A percentile compares a stretch with the other conserved stretches of the same genome.
Evolutionary conservation across 1,140 invertebrate genomes (phyloP).

Genomic region (Diuraphis noxia): DNA sequence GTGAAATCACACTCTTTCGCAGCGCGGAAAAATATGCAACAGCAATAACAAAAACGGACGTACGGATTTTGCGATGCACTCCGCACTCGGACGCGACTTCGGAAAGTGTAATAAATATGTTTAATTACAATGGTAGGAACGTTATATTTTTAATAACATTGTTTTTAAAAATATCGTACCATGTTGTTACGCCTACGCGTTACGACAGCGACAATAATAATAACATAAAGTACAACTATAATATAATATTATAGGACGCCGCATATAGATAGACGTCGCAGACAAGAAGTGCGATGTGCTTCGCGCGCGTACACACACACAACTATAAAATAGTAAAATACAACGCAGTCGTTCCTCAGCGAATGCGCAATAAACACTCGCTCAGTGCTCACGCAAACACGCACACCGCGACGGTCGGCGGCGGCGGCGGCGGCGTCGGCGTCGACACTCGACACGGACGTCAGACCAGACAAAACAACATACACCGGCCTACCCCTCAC

Average conservation of each 20-base stretch:
- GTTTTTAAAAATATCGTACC: background rate
- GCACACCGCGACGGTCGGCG: background rate
- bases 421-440: background rate
- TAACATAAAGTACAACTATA: background rate
- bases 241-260: conserved; percentile 5
- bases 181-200: background rate
- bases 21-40: background rate
- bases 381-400: background rate
- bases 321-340: background rate
- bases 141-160: background rate
- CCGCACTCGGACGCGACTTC: background rate
- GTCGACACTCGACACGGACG: conserved; percentile 20
- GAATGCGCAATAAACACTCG: conserved; percentile 46
- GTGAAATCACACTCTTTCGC: background rate
- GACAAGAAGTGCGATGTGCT: conserved; percentile 42
- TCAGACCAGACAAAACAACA: conserved; percentile 53
- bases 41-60: background rate
- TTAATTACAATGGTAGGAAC: background rate
- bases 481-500: background rate
- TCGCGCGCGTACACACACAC: background rate
- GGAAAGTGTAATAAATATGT: background rate
- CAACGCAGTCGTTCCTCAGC: background rate
- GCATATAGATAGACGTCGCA: background rate
- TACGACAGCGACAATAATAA: background rate
- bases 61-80: background rate